These are phyloP conservation scores for Neostethus bicornis DNA, from an alignment of 2,797 vertebrate species.

Conservation along the genomic window DNA sequence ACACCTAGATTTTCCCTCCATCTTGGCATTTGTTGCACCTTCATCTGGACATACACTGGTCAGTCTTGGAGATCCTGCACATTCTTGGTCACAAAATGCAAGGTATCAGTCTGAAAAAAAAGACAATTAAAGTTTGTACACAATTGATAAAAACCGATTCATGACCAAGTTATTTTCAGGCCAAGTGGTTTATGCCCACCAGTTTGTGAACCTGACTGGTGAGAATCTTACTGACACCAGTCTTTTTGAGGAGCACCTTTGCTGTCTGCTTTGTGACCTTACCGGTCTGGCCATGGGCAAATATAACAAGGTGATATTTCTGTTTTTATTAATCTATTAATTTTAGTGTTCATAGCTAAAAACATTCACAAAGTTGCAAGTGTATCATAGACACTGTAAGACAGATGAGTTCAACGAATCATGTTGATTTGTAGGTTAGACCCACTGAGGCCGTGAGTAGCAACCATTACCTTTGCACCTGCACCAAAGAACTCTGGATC, in stretches of 20 bases:
- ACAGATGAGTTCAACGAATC: constrained; percentile 4
- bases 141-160: too few relatives aligned
- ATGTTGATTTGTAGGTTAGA: constrained; percentile 80
- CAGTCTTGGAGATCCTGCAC: constrained; percentile 91
- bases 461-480: constrained; percentile 85
- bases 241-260: constrained; percentile 92
- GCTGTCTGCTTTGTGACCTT: constrained; percentile 88
- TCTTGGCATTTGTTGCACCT: constrained; percentile 97
- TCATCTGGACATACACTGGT: constrained; percentile 93
- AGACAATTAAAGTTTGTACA: too few relatives aligned
- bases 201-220: constrained; percentile 90
- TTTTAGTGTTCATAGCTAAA: constrained; percentile 11
- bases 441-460: constrained; percentile 86
- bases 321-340: constrained; percentile 19
- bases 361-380: background rate
- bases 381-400: background rate
- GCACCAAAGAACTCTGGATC: constrained; percentile 93
- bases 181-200: constrained; percentile 91
- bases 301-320: constrained; percentile 87
- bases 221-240: constrained; percentile 91
- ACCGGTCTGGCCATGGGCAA: constrained; percentile 87
- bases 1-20: constrained; percentile 87
- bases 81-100: constrained; percentile 87
- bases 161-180: constrained; percentile 81
- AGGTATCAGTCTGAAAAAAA: constrained; percentile 77